Conservation (phyloP, 1,140 invertebrate genomes). For the Magallana angulata region DNA sequence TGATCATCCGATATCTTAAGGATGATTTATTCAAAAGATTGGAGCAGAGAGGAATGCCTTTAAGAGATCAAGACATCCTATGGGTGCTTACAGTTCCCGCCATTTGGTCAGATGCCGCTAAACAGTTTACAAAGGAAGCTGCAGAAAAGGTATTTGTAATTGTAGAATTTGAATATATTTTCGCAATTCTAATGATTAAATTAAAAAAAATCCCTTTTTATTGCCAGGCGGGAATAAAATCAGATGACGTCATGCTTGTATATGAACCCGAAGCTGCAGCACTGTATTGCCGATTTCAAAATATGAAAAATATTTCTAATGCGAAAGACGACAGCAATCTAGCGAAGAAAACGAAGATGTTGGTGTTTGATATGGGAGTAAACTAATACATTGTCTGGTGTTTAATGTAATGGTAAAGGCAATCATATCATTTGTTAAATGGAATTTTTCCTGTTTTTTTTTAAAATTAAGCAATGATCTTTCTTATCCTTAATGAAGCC, state of each 20-base stretch:
- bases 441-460: no score
- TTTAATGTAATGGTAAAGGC: no score
- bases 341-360: background rate
- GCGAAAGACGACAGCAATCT: background rate
- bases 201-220: no score
- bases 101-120: slow-evolving; percentile 43
- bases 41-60: no score
- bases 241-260: slow-evolving; percentile 8
- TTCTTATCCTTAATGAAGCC: no score
- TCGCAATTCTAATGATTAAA: no score
- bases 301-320: background rate
- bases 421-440: no score
- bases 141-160: background rate
- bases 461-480: no score
- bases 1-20: no score
- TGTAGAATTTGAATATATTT: no score
- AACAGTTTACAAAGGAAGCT: slow-evolving; percentile 45
- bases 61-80: slow-evolving; percentile 13
- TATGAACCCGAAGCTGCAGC: slow-evolving; percentile 54
- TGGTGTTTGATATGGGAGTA: slow-evolving; percentile 25
- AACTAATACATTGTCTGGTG: no score
- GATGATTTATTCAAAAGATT: no score
- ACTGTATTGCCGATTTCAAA: slow-evolving; percentile 39
- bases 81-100: slow-evolving; percentile 46
- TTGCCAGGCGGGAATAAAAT: slow-evolving; percentile 32